Percentiles rank a stretch among this genome's conserved stretches.
phyloP scores from a whole-genome alignment of 1,140 invertebrate genomes.

The Zaprionus nigranus region DNA sequence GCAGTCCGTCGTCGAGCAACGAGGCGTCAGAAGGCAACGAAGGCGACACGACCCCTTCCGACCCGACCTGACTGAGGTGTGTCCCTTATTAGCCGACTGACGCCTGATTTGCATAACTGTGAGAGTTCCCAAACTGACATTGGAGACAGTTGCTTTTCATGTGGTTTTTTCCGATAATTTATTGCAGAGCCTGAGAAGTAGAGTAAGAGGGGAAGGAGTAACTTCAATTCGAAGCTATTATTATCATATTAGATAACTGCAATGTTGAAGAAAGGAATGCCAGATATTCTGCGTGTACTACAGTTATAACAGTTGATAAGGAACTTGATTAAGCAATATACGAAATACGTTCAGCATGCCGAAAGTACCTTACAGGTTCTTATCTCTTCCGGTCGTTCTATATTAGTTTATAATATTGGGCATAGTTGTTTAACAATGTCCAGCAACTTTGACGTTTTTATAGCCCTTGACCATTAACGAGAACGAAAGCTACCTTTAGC shows the following conservation, averaged over 20 bases:
- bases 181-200: neutral
- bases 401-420: too few relatives aligned
- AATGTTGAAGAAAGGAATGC: neutral
- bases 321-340: too few relatives aligned
- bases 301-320: too few relatives aligned
- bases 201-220: neutral
- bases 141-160: conserved; percentile 25
- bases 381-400: too few relatives aligned
- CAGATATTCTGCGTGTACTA: neutral
- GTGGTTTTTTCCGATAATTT: conserved; percentile 23
- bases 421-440: too few relatives aligned
- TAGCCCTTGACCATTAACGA: too few relatives aligned
- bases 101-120: conserved; percentile 43
- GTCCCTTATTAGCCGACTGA: conserved; percentile 37
- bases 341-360: too few relatives aligned
- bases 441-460: too few relatives aligned
- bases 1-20: conserved; percentile 1
- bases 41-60: conserved; percentile 3
- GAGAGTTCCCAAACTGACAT: conserved; percentile 29
- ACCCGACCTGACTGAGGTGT: conserved; percentile 7
- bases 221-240: neutral
- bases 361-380: too few relatives aligned
- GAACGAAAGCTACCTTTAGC: too few relatives aligned
- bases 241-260: conserved; percentile 16
- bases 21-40: conserved; percentile 38